phyloP scores from a whole-genome alignment of 2,797 vertebrate species.

The Yasuhikotakia modesta region DNA sequence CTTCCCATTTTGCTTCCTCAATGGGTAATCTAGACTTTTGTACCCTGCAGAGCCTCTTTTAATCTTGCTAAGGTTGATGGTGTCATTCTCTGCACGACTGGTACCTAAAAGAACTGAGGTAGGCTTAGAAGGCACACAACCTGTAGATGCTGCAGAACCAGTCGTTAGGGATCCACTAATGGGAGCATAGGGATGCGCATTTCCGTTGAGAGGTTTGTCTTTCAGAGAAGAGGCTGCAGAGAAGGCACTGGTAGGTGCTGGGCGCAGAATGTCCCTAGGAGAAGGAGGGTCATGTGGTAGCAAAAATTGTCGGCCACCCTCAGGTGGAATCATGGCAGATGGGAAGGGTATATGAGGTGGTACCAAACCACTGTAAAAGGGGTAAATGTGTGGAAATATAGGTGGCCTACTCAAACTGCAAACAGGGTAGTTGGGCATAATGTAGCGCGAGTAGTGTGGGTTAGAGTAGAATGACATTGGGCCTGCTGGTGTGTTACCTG shows the following conservation, averaged over 20 bases:
- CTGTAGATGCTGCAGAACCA: slow-evolving; percentile 77
- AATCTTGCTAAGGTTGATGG: slow-evolving; percentile 76
- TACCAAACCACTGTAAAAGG: slow-evolving; percentile 84
- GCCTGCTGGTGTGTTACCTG: slow-evolving; percentile 80
- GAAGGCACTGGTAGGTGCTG: slow-evolving; percentile 92
- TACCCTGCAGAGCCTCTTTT: slow-evolving; percentile 90
- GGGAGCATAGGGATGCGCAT: slow-evolving; percentile 73
- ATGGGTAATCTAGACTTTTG: slow-evolving; percentile 94
- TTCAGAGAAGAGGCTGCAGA: slow-evolving; percentile 86
- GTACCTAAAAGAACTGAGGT: slow-evolving; percentile 88
- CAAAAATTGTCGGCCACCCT: slow-evolving; percentile 81
- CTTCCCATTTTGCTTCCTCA: slow-evolving; percentile 99
- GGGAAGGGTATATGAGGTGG: slow-evolving; percentile 81
- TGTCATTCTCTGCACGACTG: slow-evolving; percentile 70
- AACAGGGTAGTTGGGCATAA: slow-evolving; percentile 85
- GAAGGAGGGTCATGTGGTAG: slow-evolving; percentile 78
- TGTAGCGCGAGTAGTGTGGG: slow-evolving; percentile 85
- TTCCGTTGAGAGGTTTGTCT: slow-evolving; percentile 63
- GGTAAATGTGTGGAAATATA: slow-evolving; percentile 88
- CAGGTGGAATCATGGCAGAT: slow-evolving; percentile 80
- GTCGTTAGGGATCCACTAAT: slow-evolving; percentile 82
- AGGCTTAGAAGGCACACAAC: slow-evolving; percentile 80
- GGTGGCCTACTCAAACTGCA: slow-evolving; percentile 75
- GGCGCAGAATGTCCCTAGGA: slow-evolving; percentile 88
- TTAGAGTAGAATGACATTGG: slow-evolving; percentile 82